Percentiles rank a stretch among this genome's conserved stretches.
Evolutionary conservation across 2,888 invertebrate species (phyloP).

Genomic region (Ypsolopha sequella): DNA sequence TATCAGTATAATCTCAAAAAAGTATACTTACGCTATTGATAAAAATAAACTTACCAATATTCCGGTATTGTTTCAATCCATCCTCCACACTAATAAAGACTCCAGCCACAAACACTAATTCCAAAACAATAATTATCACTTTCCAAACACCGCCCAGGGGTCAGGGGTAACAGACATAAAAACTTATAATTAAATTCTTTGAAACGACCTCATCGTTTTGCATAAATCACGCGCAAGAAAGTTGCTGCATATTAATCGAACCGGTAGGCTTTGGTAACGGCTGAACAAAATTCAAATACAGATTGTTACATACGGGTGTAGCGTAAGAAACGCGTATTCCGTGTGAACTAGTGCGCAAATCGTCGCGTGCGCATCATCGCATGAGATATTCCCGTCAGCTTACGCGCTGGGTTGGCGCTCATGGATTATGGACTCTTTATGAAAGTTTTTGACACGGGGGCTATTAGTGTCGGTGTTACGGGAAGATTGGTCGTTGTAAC

Average conservation of each 20-base stretch:
- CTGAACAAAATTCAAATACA: neutral
- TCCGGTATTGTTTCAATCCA: no score
- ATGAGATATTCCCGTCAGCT: conserved; percentile 1
- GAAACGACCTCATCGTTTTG: no score
- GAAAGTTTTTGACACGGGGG: conserved; percentile 24
- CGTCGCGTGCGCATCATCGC: conserved; percentile 7
- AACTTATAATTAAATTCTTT: no score
- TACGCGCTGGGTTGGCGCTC: conserved; percentile 6
- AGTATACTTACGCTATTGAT: no score
- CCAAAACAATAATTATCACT: no score
- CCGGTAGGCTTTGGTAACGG: neutral
- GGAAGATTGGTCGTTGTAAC: conserved; percentile 18
- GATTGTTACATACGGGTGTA: neutral
- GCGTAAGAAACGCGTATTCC: conserved; percentile 14
- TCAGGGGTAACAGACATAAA: no score
- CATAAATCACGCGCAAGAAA: neutral
- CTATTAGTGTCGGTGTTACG: conserved; percentile 9
- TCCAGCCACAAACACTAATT: no score
- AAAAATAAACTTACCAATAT: no score
- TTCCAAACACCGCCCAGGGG: no score
- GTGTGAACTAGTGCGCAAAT: conserved; percentile 19
- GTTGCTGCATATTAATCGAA: neutral
- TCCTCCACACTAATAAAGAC: no score
- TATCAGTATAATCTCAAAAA: no score
- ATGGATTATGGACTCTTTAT: conserved; percentile 35